Conservation (phyloP, 2,888 invertebrate genomes). For the Athalia rosae region DNA sequence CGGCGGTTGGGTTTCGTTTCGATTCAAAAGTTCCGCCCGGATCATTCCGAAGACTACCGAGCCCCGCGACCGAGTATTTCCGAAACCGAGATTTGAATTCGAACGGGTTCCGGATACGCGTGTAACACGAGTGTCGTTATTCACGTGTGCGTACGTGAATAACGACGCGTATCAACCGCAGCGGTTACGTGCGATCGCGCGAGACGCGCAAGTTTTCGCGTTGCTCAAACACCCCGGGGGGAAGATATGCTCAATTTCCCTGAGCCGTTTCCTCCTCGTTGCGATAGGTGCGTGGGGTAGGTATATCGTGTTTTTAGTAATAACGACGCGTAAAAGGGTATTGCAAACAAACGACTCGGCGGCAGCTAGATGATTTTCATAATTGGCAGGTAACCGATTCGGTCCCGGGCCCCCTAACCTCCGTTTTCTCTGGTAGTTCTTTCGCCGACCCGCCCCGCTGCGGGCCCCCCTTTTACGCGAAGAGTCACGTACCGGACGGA, state of each 20-base stretch:
- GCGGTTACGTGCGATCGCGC: background rate
- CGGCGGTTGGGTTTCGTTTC: slow-evolving; percentile 29
- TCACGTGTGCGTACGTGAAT: slow-evolving; percentile 29
- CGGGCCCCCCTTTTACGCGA: slow-evolving; percentile 13
- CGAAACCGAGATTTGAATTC: slow-evolving; percentile 36
- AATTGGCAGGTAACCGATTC: slow-evolving; percentile 45
- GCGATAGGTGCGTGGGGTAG: background rate
- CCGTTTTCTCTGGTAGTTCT: slow-evolving; percentile 20
- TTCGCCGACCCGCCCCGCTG: slow-evolving; percentile 6
- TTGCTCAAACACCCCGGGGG: slow-evolving; percentile 18
- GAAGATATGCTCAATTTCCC: too few relatives aligned
- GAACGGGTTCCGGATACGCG: slow-evolving; percentile 10
- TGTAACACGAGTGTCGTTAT: slow-evolving; percentile 11
- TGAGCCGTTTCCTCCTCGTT: too few relatives aligned
- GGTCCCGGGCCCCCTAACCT: slow-evolving; percentile 18
- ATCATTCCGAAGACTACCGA: slow-evolving; percentile 17
- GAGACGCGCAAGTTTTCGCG: background rate
- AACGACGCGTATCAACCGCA: slow-evolving; percentile 3
- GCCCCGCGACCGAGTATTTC: slow-evolving; percentile 12
- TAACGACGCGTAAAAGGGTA: too few relatives aligned
- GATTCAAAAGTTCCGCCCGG: slow-evolving; percentile 35
- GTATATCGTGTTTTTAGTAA: too few relatives aligned
- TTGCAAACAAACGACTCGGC: background rate
- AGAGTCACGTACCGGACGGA: slow-evolving; percentile 40
- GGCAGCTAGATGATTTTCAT: slow-evolving; percentile 32